Percentiles rank a stretch among this genome's conserved stretches.
Evolutionary conservation across 2,888 invertebrate species (phyloP).

Genomic region (Phania funesta): DNA sequence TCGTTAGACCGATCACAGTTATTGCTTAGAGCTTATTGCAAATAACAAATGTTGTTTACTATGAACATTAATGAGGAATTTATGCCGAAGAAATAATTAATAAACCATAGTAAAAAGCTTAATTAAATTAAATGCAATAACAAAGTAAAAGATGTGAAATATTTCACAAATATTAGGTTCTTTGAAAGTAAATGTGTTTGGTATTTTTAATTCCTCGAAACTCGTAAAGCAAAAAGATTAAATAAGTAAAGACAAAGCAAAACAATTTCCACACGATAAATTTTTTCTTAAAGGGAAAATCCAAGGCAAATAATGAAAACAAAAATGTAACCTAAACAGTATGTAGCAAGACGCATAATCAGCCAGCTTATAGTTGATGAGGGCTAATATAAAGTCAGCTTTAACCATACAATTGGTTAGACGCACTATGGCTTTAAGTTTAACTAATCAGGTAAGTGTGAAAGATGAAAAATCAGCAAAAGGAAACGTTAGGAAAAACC

Average conservation of each 20-base stretch:
- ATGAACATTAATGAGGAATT: slow-evolving; percentile 23
- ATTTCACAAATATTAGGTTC: not conserved
- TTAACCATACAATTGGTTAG: slow-evolving; percentile 27
- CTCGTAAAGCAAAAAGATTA: not conserved
- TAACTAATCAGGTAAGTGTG: slow-evolving; percentile 64
- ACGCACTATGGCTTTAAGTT: slow-evolving; percentile 41
- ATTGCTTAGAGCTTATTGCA: slow-evolving; percentile 22
- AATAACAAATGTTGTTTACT: slow-evolving; percentile 50
- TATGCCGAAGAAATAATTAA: slow-evolving; percentile 7
- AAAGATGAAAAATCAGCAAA: slow-evolving; percentile 67
- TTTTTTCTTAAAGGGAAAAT: slow-evolving; percentile 33
- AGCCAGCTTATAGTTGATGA: slow-evolving; percentile 58
- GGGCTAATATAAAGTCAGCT: slow-evolving; percentile 50
- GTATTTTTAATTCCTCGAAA: not conserved
- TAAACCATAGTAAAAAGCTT: slow-evolving; percentile 23
- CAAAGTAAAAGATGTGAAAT: not conserved
- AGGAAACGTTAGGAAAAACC: slow-evolving; percentile 26
- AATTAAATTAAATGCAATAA: not conserved
- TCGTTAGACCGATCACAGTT: slow-evolving; percentile 25
- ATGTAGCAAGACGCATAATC: slow-evolving; percentile 64
- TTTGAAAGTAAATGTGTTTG: not conserved
- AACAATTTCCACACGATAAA: slow-evolving; percentile 58
- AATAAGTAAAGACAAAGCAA: not conserved
- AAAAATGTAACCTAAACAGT: slow-evolving; percentile 48
- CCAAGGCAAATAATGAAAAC: not conserved